Evolutionary conservation across 2,888 invertebrate species (phyloP), one percentile per base, ranked within the genome.

Genomic region (Meiosimyza decipiens): DNA sequence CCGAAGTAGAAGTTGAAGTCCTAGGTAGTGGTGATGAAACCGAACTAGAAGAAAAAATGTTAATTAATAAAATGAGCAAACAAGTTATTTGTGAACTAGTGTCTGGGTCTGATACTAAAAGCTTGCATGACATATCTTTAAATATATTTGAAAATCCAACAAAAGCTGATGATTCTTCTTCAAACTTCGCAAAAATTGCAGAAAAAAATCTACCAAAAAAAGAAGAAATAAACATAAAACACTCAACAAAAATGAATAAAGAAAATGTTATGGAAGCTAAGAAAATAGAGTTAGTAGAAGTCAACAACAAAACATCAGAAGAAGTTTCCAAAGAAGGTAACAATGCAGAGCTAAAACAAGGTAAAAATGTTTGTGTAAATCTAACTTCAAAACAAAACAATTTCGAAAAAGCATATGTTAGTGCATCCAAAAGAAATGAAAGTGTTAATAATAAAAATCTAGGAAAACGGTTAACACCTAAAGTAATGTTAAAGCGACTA

Each of bases 1-100:
- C 76, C n/a, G 78, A 78, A 15, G 69, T 76, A 16, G 77, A 78
- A 75, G 52, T 75, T 28, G 65, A 33, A 49, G 57, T 66, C 40
- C 52, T 73, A 13, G 40, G 40, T 9, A 40, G 40, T 40, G 9
- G 40, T 40, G 40, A 40, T 40, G 72, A 71, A 52, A 51, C 60
- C 28, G 70, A 70, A 16, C 40, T 71, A 49, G 72, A 74, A 13
- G 64, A 71, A 7, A 3, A 50, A 72, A 72, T 1, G 3, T 9
- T 49, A 59, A 62, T 28, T 62, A 9, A 4, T 47, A 18, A 67
- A 15, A 54, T 63, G 12, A 49, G 18, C 2, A 5, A 28, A 9
- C 0, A 6, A 22, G 33, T 13, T 12, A 11, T 60, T 6, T 54
- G 9, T 18, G 18, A 54, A 18, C 7, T 54, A 1, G 7, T 54